These are phyloP conservation scores for Leuctra nigra DNA, from an alignment of 2,888 invertebrate genomes.

Conservation along the genomic window DNA sequence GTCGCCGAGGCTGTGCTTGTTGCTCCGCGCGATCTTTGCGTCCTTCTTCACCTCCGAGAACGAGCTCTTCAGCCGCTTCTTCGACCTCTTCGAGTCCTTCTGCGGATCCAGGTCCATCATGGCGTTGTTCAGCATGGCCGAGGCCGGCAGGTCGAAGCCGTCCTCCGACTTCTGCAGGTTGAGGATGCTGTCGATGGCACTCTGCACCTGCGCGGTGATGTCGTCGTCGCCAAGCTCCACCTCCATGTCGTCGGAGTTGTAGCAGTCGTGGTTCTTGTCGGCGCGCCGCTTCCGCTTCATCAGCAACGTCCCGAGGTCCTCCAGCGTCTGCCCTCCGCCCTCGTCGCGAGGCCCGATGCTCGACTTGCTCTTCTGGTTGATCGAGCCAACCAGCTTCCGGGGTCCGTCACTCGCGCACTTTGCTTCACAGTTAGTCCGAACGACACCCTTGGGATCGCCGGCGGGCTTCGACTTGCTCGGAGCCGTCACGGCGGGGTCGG, in stretches of 20 bases:
- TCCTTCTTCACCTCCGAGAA: conserved; percentile 1
- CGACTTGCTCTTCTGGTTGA: conserved; percentile 5
- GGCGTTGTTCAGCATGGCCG: no score
- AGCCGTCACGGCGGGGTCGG: neutral
- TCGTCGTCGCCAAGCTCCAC: conserved; percentile 47
- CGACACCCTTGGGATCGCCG: neutral
- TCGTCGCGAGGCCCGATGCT: conserved; percentile 25
- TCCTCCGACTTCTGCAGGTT: conserved; percentile 54
- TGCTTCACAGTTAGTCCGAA: neutral
- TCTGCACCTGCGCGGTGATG: conserved; percentile 70
- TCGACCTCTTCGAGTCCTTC: conserved; percentile 28
- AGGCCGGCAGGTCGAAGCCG: conserved; percentile 24
- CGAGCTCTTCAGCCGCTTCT: conserved; percentile 16
- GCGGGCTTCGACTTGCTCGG: neutral
- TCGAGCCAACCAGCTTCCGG: conserved; percentile 6
- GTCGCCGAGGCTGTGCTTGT: conserved; percentile 24
- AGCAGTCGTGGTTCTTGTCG: no score
- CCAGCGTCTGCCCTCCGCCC: conserved; percentile 20
- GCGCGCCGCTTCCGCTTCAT: conserved; percentile 7
- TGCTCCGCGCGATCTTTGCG: neutral
- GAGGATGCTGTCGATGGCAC: conserved; percentile 71
- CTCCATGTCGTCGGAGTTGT: neutral
- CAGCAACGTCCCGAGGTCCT: neutral
- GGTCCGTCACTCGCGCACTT: neutral
- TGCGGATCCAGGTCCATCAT: conserved; percentile 51